phyloP scores from a whole-genome alignment of 2,888 invertebrate species.

The Philereme transversata region DNA sequence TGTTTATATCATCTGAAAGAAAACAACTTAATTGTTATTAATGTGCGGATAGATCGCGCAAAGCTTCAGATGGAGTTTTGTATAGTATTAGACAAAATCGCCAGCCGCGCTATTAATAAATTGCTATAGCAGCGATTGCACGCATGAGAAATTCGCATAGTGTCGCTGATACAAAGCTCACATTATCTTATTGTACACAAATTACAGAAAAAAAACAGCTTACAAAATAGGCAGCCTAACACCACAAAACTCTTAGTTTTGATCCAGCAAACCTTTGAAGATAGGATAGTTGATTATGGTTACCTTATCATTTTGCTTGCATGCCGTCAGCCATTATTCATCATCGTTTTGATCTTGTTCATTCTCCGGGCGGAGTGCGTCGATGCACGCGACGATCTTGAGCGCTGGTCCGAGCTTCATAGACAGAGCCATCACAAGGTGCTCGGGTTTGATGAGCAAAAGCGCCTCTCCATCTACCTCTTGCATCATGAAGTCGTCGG shows the following conservation, averaged over 20 bases:
- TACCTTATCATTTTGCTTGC: too few relatives aligned
- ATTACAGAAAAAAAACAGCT: too few relatives aligned
- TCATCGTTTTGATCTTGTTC: conserved; percentile 61
- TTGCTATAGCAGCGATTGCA: conserved; percentile 7
- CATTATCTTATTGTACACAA: too few relatives aligned
- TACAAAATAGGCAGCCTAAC: too few relatives aligned
- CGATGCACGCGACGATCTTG: conserved; percentile 97
- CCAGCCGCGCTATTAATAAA: neutral
- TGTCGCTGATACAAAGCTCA: neutral
- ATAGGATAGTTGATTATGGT: too few relatives aligned
- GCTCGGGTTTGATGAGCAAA: conserved; percentile 95
- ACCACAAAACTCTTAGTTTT: too few relatives aligned
- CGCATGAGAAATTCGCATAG: conserved; percentile 5
- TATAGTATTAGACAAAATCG: neutral
- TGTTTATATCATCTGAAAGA: conserved; percentile 22
- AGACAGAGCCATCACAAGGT: conserved; percentile 96
- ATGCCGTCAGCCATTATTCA: conserved; percentile 45
- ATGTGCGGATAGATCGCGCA: neutral
- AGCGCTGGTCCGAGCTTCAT: conserved; percentile 98
- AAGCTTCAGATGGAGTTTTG: neutral
- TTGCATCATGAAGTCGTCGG: conserved; percentile 96
- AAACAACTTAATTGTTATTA: conserved; percentile 16
- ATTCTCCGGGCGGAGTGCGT: conserved; percentile 89
- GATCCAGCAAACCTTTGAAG: too few relatives aligned
- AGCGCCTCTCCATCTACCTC: conserved; percentile 98